Conservation (phyloP, 2,888 invertebrate genomes). For the Euclidia mi region DNA sequence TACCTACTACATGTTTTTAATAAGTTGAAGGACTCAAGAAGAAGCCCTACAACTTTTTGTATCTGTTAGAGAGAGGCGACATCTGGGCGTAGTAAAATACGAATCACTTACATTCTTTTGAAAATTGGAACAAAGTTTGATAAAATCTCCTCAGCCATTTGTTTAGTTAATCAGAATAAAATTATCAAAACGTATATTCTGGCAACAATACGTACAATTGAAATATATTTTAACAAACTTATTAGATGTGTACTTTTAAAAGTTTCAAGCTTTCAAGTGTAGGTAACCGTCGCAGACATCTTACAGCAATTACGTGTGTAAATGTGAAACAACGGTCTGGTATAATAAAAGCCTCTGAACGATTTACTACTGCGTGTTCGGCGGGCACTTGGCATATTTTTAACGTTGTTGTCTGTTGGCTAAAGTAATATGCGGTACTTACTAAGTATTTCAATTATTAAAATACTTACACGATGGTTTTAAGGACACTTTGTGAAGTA, state of each 20-base stretch:
- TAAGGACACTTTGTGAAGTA: no score
- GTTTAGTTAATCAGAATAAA: conserved; percentile 3
- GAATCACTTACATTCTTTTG: conserved; percentile 13
- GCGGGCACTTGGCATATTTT: conserved; percentile 24
- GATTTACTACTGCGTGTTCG: conserved; percentile 21
- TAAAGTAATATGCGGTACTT: background rate
- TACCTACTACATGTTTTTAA: conserved; percentile 5
- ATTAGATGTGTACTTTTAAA: background rate
- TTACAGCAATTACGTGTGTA: conserved; percentile 7
- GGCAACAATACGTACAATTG: background rate
- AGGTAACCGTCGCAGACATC: conserved; percentile 1
- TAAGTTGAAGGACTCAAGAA: conserved; percentile 4
- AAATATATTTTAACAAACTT: background rate
- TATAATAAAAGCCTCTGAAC: conserved; percentile 15
- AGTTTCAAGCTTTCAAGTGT: no score
- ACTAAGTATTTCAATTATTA: conserved; percentile 4
- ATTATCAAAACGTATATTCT: background rate
- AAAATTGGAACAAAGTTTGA: conserved; percentile 16
- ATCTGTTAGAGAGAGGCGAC: conserved; percentile 21
- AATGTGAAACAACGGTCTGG: conserved; percentile 23
- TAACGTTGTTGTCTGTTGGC: conserved; percentile 21
- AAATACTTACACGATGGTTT: background rate
- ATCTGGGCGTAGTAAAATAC: conserved; percentile 34
- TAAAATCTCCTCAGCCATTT: conserved; percentile 23
- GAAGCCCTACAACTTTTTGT: conserved; percentile 31